Conservation (phyloP, 2,888 invertebrate genomes). For the Clepsis dumicolana region DNA sequence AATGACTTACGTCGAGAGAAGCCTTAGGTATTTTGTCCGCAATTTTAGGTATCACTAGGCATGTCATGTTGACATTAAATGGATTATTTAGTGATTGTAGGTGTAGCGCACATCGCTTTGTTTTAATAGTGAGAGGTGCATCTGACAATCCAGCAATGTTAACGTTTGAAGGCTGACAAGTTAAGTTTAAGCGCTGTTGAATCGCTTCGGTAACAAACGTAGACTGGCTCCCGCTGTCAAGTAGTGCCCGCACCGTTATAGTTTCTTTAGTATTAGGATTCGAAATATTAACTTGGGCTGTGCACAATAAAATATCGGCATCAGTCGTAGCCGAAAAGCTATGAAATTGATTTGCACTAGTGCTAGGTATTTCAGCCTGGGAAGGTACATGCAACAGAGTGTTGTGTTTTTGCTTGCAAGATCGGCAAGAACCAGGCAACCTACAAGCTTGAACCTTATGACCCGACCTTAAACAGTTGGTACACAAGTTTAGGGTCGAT, state of each 20-base stretch:
- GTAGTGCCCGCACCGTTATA: not conserved
- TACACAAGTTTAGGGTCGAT: not conserved
- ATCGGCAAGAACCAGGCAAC: not conserved
- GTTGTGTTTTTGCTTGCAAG: not conserved
- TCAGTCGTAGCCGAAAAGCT: not conserved
- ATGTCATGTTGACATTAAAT: conserved; percentile 1
- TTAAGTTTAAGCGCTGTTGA: not conserved
- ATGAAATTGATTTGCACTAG: not conserved
- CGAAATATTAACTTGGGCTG: not conserved
- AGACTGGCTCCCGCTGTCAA: not conserved
- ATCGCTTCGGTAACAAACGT: not conserved
- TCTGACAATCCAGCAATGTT: not conserved
- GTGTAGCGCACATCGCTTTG: not conserved
- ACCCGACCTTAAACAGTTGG: not conserved
- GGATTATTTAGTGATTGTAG: not conserved
- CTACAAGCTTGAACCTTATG: not conserved
- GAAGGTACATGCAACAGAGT: not conserved
- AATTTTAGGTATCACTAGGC: conserved; percentile 2
- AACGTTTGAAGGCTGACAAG: not conserved
- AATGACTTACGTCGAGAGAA: not conserved
- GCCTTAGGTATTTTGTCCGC: not conserved
- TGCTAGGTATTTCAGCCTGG: too few species aligned
- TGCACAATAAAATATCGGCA: not conserved
- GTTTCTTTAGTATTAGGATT: not conserved
- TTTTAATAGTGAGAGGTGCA: not conserved